Conservation (phyloP, 1,140 invertebrate genomes). For the Nomia melanderi region DNA sequence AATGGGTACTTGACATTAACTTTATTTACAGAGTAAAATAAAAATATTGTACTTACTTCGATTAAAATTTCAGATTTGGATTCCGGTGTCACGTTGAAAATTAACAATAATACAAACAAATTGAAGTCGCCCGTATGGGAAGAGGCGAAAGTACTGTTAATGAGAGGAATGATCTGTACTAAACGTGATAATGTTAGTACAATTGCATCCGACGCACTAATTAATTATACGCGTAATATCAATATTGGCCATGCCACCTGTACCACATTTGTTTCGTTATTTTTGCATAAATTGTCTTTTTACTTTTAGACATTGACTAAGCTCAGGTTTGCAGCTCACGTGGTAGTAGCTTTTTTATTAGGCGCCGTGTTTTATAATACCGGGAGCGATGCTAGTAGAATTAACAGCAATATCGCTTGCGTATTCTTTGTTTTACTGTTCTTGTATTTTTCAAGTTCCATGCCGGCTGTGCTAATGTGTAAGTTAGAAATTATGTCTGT, state of each 20-base stretch:
- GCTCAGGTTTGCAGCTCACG: constrained; percentile 87
- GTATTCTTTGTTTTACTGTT: constrained; percentile 93
- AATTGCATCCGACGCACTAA: not conserved
- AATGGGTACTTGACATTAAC: constrained; percentile 22
- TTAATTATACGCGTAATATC: not conserved
- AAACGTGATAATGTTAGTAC: constrained; percentile 83
- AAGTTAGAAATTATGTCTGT: constrained; percentile 74
- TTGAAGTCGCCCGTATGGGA: constrained; percentile 77
- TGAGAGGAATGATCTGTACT: constrained; percentile 83
- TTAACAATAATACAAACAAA: not conserved
- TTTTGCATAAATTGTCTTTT: constrained; percentile 8
- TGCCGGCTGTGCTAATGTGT: constrained; percentile 95
- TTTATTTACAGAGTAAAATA: not conserved
- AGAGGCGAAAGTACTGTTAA: constrained; percentile 84
- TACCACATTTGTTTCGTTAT: not conserved
- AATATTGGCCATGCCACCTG: too few relatives aligned
- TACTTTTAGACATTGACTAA: constrained; percentile 86
- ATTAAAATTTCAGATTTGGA: constrained; percentile 20
- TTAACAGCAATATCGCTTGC: constrained; percentile 89
- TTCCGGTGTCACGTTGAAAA: not conserved
- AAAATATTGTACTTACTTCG: not conserved
- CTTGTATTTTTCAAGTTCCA: constrained; percentile 92
- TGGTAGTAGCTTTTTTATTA: constrained; percentile 88
- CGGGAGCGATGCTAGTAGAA: constrained; percentile 89
- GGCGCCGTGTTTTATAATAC: constrained; percentile 91